Evolutionary conservation across 37 sponge, comb jelly and placozoan species (phyloP), one percentile per base, ranked within the genome.

Genomic region (Diacarnus erythraeanus): DNA sequence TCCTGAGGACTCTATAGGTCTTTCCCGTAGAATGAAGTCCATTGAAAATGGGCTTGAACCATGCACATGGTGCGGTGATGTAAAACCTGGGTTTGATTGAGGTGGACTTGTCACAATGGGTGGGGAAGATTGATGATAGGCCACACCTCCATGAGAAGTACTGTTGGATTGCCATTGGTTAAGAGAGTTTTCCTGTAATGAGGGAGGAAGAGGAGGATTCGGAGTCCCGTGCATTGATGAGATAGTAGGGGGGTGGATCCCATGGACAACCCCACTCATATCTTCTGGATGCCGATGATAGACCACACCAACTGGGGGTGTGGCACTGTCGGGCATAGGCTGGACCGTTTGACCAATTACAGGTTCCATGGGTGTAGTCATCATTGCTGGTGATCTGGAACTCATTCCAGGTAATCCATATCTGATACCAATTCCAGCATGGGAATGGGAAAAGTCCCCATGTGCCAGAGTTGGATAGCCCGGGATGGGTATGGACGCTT

Each of bases 1-100:
- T 57, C n/a, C 74, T 35, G 57, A 36, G 6, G 74, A 51, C 36
- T 74, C 74, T 23, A 21, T 2, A 0, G 61, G 59, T 20, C 35
- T 36, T 23, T 75, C 81, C 1, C 86, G 64, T 18, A 79, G 75
- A 4, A 75, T 33, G 69, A 42, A 79, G 69, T 79, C 87, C 69
- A 79, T 40, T 12, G 75, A 80, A 75, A 79, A 80, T 1, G 87
- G 87, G 33, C 59, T 75, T 26, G 68, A 58, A 57, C 42, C 35
- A 66, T 57, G 67, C 0, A 42, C 33, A 67, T 64, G 57, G 37
- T 0, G 64, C 0, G 22, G 17, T 17, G 20, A 20, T 9, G 78
- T 51, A 15, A 12, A 4, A 12, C 31, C 38, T 9, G 64, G 37
- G 18, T 20, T 41, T 12, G 69, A 20, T 1, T 29, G 34, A 3